phyloP scores from a whole-genome alignment of 1,140 invertebrate species.

The Drosophila sp. region DNA sequence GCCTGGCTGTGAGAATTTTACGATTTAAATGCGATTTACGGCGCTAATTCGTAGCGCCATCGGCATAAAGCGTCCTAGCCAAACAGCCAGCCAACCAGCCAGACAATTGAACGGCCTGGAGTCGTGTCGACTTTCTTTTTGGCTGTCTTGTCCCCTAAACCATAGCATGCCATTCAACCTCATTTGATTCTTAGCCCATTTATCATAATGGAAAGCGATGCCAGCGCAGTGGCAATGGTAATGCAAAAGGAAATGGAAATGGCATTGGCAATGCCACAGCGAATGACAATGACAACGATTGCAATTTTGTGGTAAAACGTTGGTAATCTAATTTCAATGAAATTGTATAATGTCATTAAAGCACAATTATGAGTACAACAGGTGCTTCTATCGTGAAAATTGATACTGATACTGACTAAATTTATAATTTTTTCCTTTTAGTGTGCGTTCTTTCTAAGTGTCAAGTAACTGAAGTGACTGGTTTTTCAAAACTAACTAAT shows the following conservation, averaged over 20 bases:
- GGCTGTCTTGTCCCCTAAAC: slow-evolving; percentile 51
- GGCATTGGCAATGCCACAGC: slow-evolving; percentile 29
- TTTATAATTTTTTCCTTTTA: neutral
- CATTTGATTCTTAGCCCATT: slow-evolving; percentile 74
- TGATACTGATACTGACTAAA: neutral
- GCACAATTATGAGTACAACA: slow-evolving; percentile 35
- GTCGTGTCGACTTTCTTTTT: slow-evolving; percentile 22
- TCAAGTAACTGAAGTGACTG: too few species aligned
- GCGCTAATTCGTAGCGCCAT: slow-evolving; percentile 80
- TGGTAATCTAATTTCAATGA: slow-evolving; percentile 64
- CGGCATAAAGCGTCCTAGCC: slow-evolving; percentile 48
- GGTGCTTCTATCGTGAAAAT: slow-evolving; percentile 14
- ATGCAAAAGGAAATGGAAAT: slow-evolving; percentile 33
- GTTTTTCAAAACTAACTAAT: too few species aligned
- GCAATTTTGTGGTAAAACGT: slow-evolving; percentile 73
- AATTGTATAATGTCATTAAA: slow-evolving; percentile 37
- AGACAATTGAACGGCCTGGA: slow-evolving; percentile 64
- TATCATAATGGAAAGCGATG: slow-evolving; percentile 67
- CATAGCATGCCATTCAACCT: slow-evolving; percentile 74
- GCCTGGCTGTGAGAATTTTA: slow-evolving; percentile 74
- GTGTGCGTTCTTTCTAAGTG: too few species aligned
- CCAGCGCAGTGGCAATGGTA: slow-evolving; percentile 9
- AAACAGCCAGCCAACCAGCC: slow-evolving; percentile 21
- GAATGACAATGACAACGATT: slow-evolving; percentile 56
- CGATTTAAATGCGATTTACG: slow-evolving; percentile 83